Evolutionary conservation across 1,140 invertebrate species (phyloP).

Genomic region (Probaryconus sp.): DNA sequence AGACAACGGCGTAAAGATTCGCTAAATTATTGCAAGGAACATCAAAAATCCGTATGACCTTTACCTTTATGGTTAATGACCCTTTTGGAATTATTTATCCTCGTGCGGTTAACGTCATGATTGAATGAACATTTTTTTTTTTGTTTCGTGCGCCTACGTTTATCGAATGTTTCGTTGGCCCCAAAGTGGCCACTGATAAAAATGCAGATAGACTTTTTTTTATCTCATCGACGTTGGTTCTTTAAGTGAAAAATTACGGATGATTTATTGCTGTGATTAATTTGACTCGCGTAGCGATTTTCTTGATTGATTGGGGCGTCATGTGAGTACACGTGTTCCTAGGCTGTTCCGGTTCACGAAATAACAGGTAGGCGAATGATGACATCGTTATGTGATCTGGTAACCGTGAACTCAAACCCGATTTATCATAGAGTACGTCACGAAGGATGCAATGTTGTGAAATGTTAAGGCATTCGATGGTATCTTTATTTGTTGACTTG

Average conservation of each 20-base stretch:
- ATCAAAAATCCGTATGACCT: constrained; percentile 49
- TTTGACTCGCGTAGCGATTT: constrained; percentile 36
- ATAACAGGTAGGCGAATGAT: constrained; percentile 47
- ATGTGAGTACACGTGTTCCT: constrained; percentile 32
- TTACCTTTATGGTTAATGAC: constrained; percentile 46
- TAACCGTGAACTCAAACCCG: constrained; percentile 11
- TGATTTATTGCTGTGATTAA: constrained; percentile 52
- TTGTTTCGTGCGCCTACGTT: constrained; percentile 15
- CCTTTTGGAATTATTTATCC: constrained; percentile 55
- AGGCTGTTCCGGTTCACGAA: constrained; percentile 22
- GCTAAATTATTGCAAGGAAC: constrained; percentile 54
- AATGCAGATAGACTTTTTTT: constrained; percentile 16
- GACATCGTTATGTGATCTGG: constrained; percentile 46
- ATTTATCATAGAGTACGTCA: constrained; percentile 52
- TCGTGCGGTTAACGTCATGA: constrained; percentile 35
- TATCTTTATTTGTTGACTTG: constrained; percentile 37
- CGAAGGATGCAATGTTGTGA: constrained; percentile 31
- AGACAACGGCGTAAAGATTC: constrained; percentile 48
- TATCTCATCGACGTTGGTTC: neutral
- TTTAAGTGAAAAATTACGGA: constrained; percentile 53
- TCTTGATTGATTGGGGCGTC: constrained; percentile 45
- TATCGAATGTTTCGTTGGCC: too few species aligned
- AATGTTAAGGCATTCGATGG: constrained; percentile 22
- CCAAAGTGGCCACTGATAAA: constrained; percentile 31
- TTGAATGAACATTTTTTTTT: too few species aligned